Conservation (phyloP, 1,140 invertebrate species). For the Hylyphantes graminicola region DNA sequence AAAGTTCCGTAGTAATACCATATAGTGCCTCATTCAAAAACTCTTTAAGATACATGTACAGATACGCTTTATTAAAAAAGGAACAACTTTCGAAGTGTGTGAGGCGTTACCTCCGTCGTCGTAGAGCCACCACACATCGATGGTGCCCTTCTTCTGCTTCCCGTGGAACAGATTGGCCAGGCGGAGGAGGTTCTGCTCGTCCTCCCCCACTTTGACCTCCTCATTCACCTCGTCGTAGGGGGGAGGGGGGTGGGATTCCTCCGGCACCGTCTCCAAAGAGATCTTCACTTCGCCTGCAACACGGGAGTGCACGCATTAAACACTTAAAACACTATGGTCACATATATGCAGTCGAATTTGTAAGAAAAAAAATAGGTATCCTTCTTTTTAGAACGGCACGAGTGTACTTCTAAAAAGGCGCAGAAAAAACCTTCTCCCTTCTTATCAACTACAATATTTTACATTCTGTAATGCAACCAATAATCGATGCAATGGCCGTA, state of each 20-base stretch:
- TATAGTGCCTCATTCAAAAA: too few species aligned
- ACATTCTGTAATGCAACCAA: too few species aligned
- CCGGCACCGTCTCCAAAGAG: slow-evolving; percentile 38
- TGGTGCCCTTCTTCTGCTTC: slow-evolving; percentile 74
- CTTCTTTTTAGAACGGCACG: too few species aligned
- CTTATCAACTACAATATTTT: too few species aligned
- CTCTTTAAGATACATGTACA: background rate
- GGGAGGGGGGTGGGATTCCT: background rate
- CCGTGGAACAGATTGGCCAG: slow-evolving; percentile 68
- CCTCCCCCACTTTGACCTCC: background rate
- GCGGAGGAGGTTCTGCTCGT: background rate
- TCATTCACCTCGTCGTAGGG: background rate
- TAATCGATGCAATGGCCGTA: too few species aligned
- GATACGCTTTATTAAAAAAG: background rate
- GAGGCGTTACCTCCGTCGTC: slow-evolving; percentile 85
- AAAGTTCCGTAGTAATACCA: too few species aligned
- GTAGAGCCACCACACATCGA: slow-evolving; percentile 98
- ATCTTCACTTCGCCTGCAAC: slow-evolving; percentile 3
- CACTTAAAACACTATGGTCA: too few species aligned
- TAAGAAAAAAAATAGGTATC: too few species aligned
- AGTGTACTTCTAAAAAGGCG: too few species aligned
- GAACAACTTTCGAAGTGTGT: background rate
- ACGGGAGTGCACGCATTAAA: too few species aligned
- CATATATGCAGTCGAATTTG: too few species aligned
- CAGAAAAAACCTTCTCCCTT: too few species aligned